A percentile compares a stretch with the other conserved stretches of the same genome.
Conservation (phyloP, 2,797 vertebrate genomes). For the Girardinus metallicus region DNA sequence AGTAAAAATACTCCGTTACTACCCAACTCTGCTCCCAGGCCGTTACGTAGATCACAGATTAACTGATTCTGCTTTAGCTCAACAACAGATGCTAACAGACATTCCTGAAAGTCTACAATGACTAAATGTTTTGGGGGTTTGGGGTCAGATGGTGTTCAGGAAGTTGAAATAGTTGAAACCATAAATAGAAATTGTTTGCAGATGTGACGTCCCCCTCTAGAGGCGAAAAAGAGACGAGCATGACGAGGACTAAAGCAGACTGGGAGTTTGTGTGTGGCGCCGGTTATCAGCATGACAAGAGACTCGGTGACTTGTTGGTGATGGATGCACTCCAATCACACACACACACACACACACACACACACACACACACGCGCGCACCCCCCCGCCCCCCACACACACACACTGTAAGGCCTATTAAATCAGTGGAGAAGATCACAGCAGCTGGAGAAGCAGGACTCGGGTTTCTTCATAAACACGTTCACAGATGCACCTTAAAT, state of each 20-base stretch:
- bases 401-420: background rate
- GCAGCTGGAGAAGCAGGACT: background rate
- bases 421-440: background rate
- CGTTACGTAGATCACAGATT: too few relatives aligned
- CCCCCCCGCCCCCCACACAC: too few relatives aligned
- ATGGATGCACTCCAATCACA: constrained; percentile 17
- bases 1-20: too few relatives aligned
- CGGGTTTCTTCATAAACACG: background rate
- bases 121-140: background rate
- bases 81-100: background rate
- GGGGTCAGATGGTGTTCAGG: background rate
- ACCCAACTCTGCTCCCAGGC: too few relatives aligned
- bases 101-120: background rate
- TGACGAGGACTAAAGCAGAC: background rate
- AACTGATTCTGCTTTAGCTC: background rate
- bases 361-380: background rate
- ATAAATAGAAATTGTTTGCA: background rate
- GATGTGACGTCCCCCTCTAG: background rate
- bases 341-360: background rate
- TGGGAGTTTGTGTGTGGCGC: constrained; percentile 49
- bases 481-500: constrained; percentile 6
- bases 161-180: background rate
- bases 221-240: constrained; percentile 4
- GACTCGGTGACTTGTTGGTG: constrained; percentile 56
- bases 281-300: constrained; percentile 62